A percentile compares a stretch with the other conserved stretches of the same genome.
phyloP scores from a whole-genome alignment of 2,113 vertebrate genomes.

The Xiphorhynchus elegans region DNA sequence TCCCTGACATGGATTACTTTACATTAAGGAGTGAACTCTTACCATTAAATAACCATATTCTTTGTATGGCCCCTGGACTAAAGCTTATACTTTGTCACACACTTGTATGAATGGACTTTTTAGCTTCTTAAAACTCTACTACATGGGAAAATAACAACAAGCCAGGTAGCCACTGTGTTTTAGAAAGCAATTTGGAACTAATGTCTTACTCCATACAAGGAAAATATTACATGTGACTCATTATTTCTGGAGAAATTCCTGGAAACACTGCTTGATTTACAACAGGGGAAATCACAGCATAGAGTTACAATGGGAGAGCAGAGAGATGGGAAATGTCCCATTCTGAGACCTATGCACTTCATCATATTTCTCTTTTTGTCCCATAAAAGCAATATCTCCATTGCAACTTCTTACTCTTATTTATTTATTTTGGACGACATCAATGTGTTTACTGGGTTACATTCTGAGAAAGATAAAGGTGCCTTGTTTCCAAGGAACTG shows the following conservation, averaged over 20 bases:
- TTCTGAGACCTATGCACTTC: not conserved
- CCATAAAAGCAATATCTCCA: not conserved
- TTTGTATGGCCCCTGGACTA: not conserved
- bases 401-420: not conserved
- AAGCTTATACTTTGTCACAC: not conserved
- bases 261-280: not conserved
- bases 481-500: not conserved
- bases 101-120: not conserved
- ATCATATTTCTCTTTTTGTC: not conserved
- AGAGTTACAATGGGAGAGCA: not conserved
- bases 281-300: not conserved
- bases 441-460: not conserved
- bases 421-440: not conserved
- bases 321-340: fast-evolving
- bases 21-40: constrained; percentile 53
- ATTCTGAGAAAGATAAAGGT: not conserved
- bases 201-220: not conserved
- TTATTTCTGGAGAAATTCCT: not conserved
- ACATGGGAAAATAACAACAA: not conserved
- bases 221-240: not conserved
- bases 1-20: constrained; percentile 66
- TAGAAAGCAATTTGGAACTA: not conserved
- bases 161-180: not conserved
- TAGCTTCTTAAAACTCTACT: not conserved
- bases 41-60: constrained; percentile 23